These are phyloP conservation scores for Drosophila bocki DNA, from an alignment of 1,140 invertebrate species.

Conservation along the genomic window DNA sequence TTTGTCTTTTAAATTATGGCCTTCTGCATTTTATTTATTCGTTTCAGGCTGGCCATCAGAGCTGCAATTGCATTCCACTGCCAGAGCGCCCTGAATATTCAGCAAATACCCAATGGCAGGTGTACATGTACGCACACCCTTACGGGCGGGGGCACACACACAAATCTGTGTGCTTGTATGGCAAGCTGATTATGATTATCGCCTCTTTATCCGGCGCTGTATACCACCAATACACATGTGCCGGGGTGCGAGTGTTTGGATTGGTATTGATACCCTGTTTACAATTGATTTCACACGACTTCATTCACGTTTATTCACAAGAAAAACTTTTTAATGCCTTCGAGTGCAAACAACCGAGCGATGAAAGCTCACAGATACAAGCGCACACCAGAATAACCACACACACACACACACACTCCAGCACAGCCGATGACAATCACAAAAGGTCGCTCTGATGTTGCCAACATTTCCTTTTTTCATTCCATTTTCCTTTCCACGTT, in stretches of 20 bases:
- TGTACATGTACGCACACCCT: constrained; percentile 1
- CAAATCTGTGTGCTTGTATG: constrained; percentile 7
- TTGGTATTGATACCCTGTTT: constrained; percentile 77
- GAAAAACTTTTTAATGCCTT: constrained; percentile 79
- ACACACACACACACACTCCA: neutral
- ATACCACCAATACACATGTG: constrained; percentile 22
- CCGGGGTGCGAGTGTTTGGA: constrained; percentile 36
- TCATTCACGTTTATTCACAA: constrained; percentile 72
- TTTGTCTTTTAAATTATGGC: constrained; percentile 70
- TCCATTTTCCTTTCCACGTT: constrained; percentile 19
- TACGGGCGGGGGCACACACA: constrained; percentile 6
- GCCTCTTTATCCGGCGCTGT: constrained; percentile 42
- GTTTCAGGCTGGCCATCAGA: constrained; percentile 18
- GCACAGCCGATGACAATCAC: constrained; percentile 26
- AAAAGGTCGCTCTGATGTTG: constrained; percentile 41
- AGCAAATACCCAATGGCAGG: constrained; percentile 31
- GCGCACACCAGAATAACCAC: constrained; percentile 2
- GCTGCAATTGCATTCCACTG: constrained; percentile 47
- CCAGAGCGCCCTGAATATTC: constrained; percentile 2
- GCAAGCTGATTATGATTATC: constrained; percentile 74
- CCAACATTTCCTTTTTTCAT: constrained; percentile 35
- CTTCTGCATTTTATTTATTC: constrained; percentile 71
- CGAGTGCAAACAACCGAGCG: constrained; percentile 67
- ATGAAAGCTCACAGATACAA: constrained; percentile 47
- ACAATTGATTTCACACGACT: constrained; percentile 79